A percentile compares a stretch with the other conserved stretches of the same genome.
phyloP scores from a whole-genome alignment of 2,888 invertebrate species.

The Conomelus anceps region DNA sequence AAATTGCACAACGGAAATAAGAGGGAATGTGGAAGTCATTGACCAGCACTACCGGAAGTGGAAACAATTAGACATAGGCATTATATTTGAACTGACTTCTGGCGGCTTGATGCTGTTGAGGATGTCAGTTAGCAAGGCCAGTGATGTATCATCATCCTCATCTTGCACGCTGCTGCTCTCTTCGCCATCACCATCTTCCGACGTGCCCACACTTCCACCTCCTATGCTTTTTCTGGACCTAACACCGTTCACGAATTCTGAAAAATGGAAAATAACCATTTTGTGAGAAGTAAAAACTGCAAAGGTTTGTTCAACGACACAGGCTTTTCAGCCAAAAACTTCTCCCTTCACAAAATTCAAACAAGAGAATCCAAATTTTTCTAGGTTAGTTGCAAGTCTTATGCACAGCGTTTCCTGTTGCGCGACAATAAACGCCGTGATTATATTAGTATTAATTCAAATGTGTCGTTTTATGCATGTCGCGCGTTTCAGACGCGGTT shows the following conservation, averaged over 20 bases:
- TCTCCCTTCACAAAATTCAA: no score
- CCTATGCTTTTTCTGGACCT: slow-evolving; percentile 40
- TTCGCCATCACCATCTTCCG: slow-evolving; percentile 72
- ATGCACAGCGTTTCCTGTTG: no score
- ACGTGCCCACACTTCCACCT: slow-evolving; percentile 53
- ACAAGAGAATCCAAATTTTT: no score
- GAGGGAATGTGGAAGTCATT: neutral
- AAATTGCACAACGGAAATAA: neutral
- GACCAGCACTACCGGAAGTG: neutral
- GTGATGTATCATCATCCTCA: slow-evolving; percentile 60
- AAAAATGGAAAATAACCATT: slow-evolving; percentile 14
- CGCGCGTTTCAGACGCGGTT: no score
- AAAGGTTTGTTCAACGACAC: neutral
- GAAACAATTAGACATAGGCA: neutral
- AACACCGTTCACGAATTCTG: slow-evolving; percentile 44
- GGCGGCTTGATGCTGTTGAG: slow-evolving; percentile 68
- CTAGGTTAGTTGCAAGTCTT: no score
- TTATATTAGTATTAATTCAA: no score
- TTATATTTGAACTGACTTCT: slow-evolving; percentile 39
- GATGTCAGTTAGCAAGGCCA: slow-evolving; percentile 61
- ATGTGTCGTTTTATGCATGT: no score
- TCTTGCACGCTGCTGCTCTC: slow-evolving; percentile 65
- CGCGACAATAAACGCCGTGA: no score
- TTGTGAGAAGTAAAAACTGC: neutral
- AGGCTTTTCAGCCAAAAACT: no score